phyloP scores from a whole-genome alignment of 2,113 vertebrate species.

The Sclerurus mexicanus region DNA sequence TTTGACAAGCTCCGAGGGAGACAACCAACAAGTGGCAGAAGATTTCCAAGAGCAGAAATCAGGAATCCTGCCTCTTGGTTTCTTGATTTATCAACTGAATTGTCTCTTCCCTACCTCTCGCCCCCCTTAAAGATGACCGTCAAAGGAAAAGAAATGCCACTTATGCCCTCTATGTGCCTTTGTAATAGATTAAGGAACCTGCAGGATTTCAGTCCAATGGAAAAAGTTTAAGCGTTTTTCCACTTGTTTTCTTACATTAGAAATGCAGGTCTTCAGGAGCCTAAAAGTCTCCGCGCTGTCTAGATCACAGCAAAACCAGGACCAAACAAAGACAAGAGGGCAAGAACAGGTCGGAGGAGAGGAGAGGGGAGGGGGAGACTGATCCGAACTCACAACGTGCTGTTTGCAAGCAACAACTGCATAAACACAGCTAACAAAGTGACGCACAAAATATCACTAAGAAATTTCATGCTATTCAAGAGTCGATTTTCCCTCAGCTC shows the following conservation, averaged over 20 bases:
- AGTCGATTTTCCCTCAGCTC: neutral
- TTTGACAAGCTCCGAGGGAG: neutral
- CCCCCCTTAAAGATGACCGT: neutral
- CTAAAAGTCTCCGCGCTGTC: neutral
- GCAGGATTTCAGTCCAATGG: neutral
- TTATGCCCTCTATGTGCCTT: neutral
- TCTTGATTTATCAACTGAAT: neutral
- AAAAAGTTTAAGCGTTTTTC: neutral
- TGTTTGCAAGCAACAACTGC: slow-evolving; percentile 3
- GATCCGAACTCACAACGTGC: neutral
- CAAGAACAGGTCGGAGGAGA: neutral
- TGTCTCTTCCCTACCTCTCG: neutral
- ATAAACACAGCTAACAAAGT: neutral
- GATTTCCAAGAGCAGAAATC: neutral
- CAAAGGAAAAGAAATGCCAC: neutral
- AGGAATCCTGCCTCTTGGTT: neutral
- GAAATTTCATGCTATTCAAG: neutral
- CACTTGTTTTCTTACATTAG: neutral
- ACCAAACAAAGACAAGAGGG: neutral
- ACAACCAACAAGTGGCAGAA: neutral
- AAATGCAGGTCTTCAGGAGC: neutral
- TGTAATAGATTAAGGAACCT: neutral
- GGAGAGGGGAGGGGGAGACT: neutral
- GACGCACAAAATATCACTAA: neutral
- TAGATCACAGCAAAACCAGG: neutral